Evolutionary conservation across 2,888 invertebrate species (phyloP), one percentile per base, ranked within the genome.

Genomic region (Cataglyphis rosenhaueri): DNA sequence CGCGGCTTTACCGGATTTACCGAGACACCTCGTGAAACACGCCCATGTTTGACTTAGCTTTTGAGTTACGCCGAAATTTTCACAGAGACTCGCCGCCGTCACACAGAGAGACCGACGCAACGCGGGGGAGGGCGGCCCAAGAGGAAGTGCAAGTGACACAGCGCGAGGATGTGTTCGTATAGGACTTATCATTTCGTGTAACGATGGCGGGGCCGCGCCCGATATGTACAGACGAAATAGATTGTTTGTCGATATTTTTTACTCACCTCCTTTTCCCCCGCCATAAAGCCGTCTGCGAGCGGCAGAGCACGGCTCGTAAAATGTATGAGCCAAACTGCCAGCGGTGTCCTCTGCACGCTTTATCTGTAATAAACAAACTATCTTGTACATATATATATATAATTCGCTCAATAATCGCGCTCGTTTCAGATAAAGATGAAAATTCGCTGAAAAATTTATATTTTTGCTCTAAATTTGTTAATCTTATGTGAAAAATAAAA

Each of bases 1-100:
- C 82, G 90, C 76, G 89, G 89, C 86, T 89, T 89, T 88, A 91
- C 92, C 91, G 92, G 92, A 92, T 92, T 93, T 92, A 92, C 92
- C 92, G 92, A 92, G 90, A 91, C 86, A 86, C 90, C 87, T 88
- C 88, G 91, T 86, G 91, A 91, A 92, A 92, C 94, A 93, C 94
- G 93, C 94, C 94, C 92, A 93, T 94, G 92, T 94, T 94, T 94
- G 92, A 91, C 93, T 93, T 94, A 90, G 93, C 93, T 93, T 94
- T 94, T 94, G 93, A 93, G 91, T 92, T 92, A 91, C 91, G 92
- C 94, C 94, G 94, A 94, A 94, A 94, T 94, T 93, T 94, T 93
- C 92, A 92, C 90, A 91, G 92, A 92, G 93, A 90, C 90, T 90
- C 90, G 87, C 86, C 90, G 90, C 87, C 90, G 87, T 84, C 90